Conservation (phyloP, 2,113 vertebrate genomes). For the Plecotus auritus region DNA sequence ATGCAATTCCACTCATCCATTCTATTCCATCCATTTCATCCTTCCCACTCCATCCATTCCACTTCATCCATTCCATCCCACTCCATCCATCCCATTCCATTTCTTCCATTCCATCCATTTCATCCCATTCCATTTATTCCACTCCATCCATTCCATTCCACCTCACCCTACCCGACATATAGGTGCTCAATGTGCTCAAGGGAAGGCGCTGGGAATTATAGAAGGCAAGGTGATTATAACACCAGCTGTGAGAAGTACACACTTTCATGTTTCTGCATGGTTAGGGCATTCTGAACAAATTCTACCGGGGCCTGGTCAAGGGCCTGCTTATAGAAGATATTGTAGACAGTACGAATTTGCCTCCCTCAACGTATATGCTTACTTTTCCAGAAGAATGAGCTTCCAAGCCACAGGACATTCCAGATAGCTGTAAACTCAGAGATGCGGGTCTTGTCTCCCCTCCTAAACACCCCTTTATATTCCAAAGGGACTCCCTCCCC, state of each 20-base stretch:
- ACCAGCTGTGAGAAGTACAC: too few species aligned
- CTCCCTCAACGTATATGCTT: background rate
- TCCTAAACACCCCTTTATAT: accelerated
- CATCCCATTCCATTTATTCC: too few species aligned
- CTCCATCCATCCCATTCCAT: too few species aligned
- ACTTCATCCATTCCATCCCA: too few species aligned
- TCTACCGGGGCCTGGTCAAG: accelerated
- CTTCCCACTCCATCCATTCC: too few species aligned
- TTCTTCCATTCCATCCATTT: too few species aligned
- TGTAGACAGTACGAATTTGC: accelerated
- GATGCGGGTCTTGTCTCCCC: accelerated
- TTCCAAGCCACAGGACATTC: accelerated
- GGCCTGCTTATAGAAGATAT: background rate
- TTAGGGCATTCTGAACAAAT: background rate
- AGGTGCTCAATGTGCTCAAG: background rate
- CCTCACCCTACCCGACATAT: accelerated
- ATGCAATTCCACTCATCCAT: too few species aligned
- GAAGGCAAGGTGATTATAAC: background rate
- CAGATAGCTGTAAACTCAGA: background rate
- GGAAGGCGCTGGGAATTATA: background rate
- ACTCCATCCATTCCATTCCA: too few species aligned
- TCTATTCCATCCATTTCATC: too few species aligned
- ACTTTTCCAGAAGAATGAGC: too few species aligned
- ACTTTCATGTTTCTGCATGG: background rate
- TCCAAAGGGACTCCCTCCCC: background rate